Evolutionary conservation across 2,113 vertebrate species (phyloP).

Genomic region (Notothenia coriiceps): DNA sequence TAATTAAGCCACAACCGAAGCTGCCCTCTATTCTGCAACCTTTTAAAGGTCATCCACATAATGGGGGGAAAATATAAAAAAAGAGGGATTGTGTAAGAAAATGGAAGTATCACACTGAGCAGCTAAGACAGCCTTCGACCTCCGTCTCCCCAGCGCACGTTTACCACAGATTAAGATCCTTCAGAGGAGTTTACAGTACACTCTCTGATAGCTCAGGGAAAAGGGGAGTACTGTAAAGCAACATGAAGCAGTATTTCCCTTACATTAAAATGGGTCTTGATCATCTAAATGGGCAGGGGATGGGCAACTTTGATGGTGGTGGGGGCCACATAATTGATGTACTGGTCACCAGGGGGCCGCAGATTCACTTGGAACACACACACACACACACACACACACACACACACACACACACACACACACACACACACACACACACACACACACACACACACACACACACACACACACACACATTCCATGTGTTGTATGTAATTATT

Average conservation of each 20-base stretch:
- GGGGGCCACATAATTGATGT: no score
- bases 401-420: no score
- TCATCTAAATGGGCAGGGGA: not conserved
- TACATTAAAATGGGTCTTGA: constrained; percentile 23
- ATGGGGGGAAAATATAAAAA: constrained; percentile 11
- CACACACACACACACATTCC: no score
- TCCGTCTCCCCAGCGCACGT: constrained; percentile 41
- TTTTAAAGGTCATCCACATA: constrained; percentile 68
- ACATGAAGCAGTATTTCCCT: constrained; percentile 1
- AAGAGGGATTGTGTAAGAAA: constrained; percentile 7
- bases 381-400: no score
- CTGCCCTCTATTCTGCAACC: constrained; percentile 51
- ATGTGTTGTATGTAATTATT: no score
- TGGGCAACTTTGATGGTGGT: no score
- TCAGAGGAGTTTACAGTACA: constrained; percentile 15
- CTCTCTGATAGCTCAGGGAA: constrained; percentile 11
- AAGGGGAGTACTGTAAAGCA: constrained; percentile 2
- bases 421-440: no score
- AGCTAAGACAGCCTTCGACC: constrained; percentile 42
- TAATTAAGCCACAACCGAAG: constrained; percentile 72
- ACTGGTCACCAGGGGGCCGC: no score
- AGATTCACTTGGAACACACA: no score
- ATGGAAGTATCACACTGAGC: constrained; percentile 40
- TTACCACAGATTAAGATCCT: constrained; percentile 51
- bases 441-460: no score